Percentiles rank a stretch among this genome's conserved stretches.
Evolutionary conservation across 2,797 vertebrate genomes (phyloP).

Genomic region (Ctenochaetus hawaiiensis): DNA sequence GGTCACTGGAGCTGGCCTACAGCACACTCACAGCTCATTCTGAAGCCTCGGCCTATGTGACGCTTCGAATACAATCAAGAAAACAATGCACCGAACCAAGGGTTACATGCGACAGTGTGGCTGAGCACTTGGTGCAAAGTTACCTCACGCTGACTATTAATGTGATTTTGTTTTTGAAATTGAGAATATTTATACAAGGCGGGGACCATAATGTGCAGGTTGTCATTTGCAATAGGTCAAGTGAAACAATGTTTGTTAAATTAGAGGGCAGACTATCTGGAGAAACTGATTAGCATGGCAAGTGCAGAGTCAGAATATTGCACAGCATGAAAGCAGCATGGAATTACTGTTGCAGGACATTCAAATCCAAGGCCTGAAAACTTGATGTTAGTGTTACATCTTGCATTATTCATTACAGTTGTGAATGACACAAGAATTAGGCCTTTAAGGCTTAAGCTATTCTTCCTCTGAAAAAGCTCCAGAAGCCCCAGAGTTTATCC

Average conservation of each 20-base stretch:
- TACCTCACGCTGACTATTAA: conserved; percentile 33
- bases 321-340: conserved; percentile 24
- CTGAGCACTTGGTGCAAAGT: not conserved
- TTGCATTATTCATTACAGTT: conserved; percentile 50
- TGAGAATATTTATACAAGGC: conserved; percentile 29
- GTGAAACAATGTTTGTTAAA: conserved; percentile 27
- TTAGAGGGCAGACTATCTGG: conserved; percentile 47
- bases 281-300: conserved; percentile 22
- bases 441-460: conserved; percentile 20
- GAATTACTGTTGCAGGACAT: conserved; percentile 26
- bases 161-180: conserved; percentile 32
- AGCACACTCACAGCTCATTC: conserved; percentile 45
- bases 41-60: conserved; percentile 37
- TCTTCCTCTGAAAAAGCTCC: conserved; percentile 9
- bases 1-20: conserved; percentile 47
- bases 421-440: conserved; percentile 47
- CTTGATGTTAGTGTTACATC: conserved; percentile 17
- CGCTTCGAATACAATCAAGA: conserved; percentile 42
- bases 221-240: conserved; percentile 54
- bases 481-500: conserved; percentile 29
- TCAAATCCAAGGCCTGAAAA: conserved; percentile 14
- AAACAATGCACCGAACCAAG: conserved; percentile 15
- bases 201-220: conserved; percentile 29
- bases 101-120: not conserved
- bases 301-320: not conserved